These are phyloP conservation scores for Ascidia mentula DNA, from an alignment of 23 tunicate species.

Conservation along the genomic window DNA sequence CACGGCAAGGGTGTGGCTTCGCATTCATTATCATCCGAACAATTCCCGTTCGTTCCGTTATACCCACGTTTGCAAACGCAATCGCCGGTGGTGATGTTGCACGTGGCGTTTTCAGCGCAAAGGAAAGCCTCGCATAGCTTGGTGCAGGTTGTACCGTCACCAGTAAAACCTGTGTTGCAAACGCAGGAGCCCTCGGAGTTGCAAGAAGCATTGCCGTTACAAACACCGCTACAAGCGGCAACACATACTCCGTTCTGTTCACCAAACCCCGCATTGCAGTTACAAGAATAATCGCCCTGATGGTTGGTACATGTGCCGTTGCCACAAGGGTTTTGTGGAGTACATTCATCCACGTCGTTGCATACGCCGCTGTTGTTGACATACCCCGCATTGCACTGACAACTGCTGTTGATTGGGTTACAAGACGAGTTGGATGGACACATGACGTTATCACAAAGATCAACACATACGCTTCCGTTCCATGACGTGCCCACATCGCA, in stretches of 20 bases:
- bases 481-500: no score
- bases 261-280: slow-evolving; percentile 31
- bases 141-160: background rate
- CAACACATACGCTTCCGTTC: no score
- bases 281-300: slow-evolving; percentile 29
- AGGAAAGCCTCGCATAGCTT: background rate
- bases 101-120: background rate
- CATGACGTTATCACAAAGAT: no score
- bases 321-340: background rate
- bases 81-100: background rate
- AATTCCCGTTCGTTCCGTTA: background rate
- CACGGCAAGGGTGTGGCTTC: background rate
- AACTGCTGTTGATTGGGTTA: background rate
- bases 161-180: background rate
- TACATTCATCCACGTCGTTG: background rate
- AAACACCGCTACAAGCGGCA: background rate
- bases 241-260: slow-evolving; percentile 14
- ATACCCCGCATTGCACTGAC: background rate
- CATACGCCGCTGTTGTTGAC: background rate
- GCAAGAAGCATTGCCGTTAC: background rate
- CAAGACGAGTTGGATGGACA: background rate
- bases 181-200: background rate
- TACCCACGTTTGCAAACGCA: background rate
- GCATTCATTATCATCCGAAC: slow-evolving; percentile 10
- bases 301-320: slow-evolving; percentile 34